phyloP scores from a whole-genome alignment of 2,113 vertebrate genomes.

The Periophthalmodon schlosseri region DNA sequence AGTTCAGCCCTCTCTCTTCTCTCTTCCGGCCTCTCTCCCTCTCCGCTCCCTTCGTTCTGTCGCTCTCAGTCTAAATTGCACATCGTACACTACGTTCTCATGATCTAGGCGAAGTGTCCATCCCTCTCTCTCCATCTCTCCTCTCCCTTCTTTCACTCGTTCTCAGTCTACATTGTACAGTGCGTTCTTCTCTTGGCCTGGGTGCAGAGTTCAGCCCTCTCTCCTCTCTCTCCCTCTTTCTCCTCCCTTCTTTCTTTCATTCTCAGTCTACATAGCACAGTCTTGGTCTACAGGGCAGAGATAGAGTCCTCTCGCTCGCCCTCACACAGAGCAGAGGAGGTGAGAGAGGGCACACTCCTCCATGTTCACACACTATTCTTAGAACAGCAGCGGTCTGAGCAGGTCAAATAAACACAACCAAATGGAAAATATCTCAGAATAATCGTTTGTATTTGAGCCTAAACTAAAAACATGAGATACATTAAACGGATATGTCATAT shows the following conservation, averaged over 20 bases:
- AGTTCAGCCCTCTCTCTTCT: not conserved
- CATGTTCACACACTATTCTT: constrained; percentile 16
- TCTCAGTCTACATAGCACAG: not conserved
- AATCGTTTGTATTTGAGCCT: not conserved
- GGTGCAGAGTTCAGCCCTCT: constrained; percentile 25
- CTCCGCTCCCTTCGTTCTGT: too few species aligned
- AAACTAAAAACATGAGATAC: not conserved
- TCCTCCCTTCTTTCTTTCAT: not conserved
- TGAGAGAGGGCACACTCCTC: constrained; percentile 12
- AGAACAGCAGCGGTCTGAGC: constrained; percentile 1
- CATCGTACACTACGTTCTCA: too few species aligned
- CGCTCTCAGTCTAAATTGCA: too few species aligned
- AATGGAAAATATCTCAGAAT: not conserved
- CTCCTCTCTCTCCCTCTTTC: not conserved
- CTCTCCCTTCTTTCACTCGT: not conserved
- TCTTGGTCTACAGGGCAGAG: constrained; percentile 25
- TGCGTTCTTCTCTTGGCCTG: too few species aligned
- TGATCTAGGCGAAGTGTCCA: not conserved
- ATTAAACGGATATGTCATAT: too few species aligned
- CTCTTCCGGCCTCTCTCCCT: too few species aligned
- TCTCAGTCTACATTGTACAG: not conserved
- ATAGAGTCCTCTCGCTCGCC: constrained; percentile 25
- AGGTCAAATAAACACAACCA: constrained; percentile 30
- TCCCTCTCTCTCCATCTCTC: too few species aligned
- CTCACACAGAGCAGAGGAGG: constrained; percentile 13